Evolutionary conservation across 2,113 vertebrate species (phyloP), one percentile per base, ranked within the genome.

Genomic region (Lichenostomus cassidix): DNA sequence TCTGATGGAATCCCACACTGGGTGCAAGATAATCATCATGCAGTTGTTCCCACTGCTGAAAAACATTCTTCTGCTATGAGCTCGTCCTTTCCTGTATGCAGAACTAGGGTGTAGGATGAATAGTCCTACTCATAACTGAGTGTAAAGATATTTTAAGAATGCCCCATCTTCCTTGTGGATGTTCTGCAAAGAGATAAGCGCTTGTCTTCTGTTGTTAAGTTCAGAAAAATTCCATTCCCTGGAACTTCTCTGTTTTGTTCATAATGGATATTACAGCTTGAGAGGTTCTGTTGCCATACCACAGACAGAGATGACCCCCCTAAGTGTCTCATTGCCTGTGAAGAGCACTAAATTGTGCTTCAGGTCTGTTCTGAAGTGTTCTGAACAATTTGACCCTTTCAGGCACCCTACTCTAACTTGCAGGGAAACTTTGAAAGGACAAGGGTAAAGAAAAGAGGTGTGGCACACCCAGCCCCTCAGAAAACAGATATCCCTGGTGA

Each of bases 51-150:
- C 68, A 56, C 73, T 8, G 3, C 44, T 0, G 0, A 83, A 88
- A 83, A 93, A 95, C 81, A 90, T 90, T 90, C 68, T 81, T 93
- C 64, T 76, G 69, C 63, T 60, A 33, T 96, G 75, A 90, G 80
- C 77, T 93, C 47, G 89, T 93, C 80, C 88, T 85, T 96, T 95
- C 92, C 83, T 90, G 69, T 70, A 12, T 78, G 69, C 49, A 78
- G 73, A 75, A 89, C 47, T 56, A 53, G 85, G 37, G 56, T 80
- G 76, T 60, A 81, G 90, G 86, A 83, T 81, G 80, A 90, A 89
- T 81, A 79, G 76, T 50, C 53, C 67, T 56, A 68, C 86, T 96
- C 52, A 42, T 62, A 81, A n/a, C 71, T 58, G 73, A 63, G 29
- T 55, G 33, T 65, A 23, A 28, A 71, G 81, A 27, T 75, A 94